These are phyloP conservation scores for Xestobium rufovillosum DNA, from an alignment of 2,888 invertebrate species.

Conservation along the genomic window DNA sequence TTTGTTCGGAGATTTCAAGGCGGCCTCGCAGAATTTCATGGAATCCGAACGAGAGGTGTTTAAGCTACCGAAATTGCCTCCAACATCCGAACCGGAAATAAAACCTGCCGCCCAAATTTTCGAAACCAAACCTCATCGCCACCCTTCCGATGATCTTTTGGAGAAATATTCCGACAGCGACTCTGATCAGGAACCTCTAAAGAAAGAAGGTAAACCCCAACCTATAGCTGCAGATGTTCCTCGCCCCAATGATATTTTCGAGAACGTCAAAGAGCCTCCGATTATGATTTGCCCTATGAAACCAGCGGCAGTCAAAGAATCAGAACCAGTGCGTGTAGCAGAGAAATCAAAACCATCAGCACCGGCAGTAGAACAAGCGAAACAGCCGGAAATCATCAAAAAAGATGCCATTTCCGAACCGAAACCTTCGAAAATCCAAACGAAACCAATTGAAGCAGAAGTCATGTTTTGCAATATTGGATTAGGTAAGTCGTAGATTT, in stretches of 20 bases:
- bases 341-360: too few relatives aligned
- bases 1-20: constrained; percentile 19
- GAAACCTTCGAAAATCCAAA: constrained; percentile 30
- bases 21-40: constrained; percentile 35
- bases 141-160: constrained; percentile 37
- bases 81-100: too few relatives aligned
- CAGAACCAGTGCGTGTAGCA: constrained; percentile 5
- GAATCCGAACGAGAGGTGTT: constrained; percentile 33
- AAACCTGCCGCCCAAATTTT: too few relatives aligned
- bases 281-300: constrained; percentile 16
- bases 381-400: too few relatives aligned
- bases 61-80: constrained; percentile 15
- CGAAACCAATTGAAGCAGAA: constrained; percentile 53
- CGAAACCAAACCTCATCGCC: constrained; percentile 15
- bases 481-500: constrained; percentile 52
- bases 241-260: constrained; percentile 21
- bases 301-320: constrained; percentile 11
- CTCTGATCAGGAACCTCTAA: constrained; percentile 33
- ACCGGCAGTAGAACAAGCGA: too few relatives aligned
- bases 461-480: constrained; percentile 67
- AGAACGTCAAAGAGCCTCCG: constrained; percentile 13
- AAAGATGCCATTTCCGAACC: constrained; percentile 9
- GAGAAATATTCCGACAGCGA: constrained; percentile 55
- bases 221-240: constrained; percentile 21
- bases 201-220: constrained; percentile 23